Evolutionary conservation across 1,140 invertebrate species (phyloP), one percentile per base, ranked within the genome.

Genomic region (Drosophila funebris): DNA sequence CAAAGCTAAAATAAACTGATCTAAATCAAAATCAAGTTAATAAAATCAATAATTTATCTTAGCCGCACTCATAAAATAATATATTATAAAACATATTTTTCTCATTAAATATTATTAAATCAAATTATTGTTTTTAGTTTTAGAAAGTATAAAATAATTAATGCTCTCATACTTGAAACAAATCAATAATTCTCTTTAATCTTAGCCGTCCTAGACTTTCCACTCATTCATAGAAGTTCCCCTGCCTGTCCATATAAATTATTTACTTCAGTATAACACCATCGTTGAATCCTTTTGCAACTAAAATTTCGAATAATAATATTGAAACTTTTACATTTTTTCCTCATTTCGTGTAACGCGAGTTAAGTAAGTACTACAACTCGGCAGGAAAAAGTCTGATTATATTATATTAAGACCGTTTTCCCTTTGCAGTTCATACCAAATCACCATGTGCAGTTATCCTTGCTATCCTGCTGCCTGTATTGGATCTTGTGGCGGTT

Each of bases 401-500:
- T n/a, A n/a, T n/a, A n/a, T n/a, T n/a, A n/a, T n/a, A n/a, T n/a
- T n/a, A n/a, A n/a, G n/a, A n/a, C n/a, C 11, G 22, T 22, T n/a
- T n/a, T 16, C 16, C 18, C 7, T 37, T 70, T 64, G 18, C 13
- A 58, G 68, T 24, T 57, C 27, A 14, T n/a, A 60, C n/a, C 22
- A 64, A 39, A 18, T 29, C 52, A 79, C 24, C 24, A 69, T 73
- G 75, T 70, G 76, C 22, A 36, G 44, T n/a, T 66, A 56, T 52
- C 72, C 67, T n/a, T 80, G 76, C 41, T 75, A 61, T 64, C 67
- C 78, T 3, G 33, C 31, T 14, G 66, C 66, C 3, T 61, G 57
- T n/a, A 22, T 78, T 1, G 61, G 58, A 13, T 27, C 72, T 2
- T 80, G 78, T 18, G 78, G 78, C 8, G 66, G 76, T 7, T 67